Percentiles rank a stretch among this genome's conserved stretches.
Evolutionary conservation across 2,113 vertebrate genomes (phyloP).

Genomic region (Macquaria ambigua): DNA sequence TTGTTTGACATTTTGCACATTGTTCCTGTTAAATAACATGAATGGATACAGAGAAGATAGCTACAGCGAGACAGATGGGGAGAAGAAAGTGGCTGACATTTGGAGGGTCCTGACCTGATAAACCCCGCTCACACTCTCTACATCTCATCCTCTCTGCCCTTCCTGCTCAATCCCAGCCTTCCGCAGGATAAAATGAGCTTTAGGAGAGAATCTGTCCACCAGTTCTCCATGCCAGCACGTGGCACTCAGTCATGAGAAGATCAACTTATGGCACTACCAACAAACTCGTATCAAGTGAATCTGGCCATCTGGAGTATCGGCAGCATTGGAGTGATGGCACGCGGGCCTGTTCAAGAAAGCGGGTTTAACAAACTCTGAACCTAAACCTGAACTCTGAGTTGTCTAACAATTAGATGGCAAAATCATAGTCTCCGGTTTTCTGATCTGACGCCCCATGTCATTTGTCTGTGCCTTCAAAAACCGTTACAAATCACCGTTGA

Average conservation of each 20-base stretch:
- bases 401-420: neutral
- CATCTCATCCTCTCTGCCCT: slow-evolving; percentile 24
- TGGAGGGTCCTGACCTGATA: slow-evolving; percentile 66
- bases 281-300: slow-evolving; percentile 28
- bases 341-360: neutral
- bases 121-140: slow-evolving; percentile 30
- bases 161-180: slow-evolving; percentile 40
- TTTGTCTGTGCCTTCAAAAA: too few relatives aligned
- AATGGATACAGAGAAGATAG: neutral
- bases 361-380: slow-evolving; percentile 25
- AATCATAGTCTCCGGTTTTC: too few relatives aligned
- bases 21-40: neutral
- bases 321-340: neutral
- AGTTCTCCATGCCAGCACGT: slow-evolving; percentile 53
- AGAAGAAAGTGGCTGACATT: slow-evolving; percentile 49
- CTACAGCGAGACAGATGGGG: slow-evolving; percentile 42
- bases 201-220: slow-evolving; percentile 62
- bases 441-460: too few relatives aligned
- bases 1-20: slow-evolving; percentile 11
- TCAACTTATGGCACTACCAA: slow-evolving; percentile 59
- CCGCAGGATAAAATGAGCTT: slow-evolving; percentile 69
- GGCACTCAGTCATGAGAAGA: slow-evolving; percentile 57
- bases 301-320: slow-evolving; percentile 69
- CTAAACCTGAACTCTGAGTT: neutral
- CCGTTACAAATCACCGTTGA: too few relatives aligned